Percentiles rank a stretch among this genome's conserved stretches.
Evolutionary conservation across 2,797 vertebrate species (phyloP).

Genomic region (Cercopithecus mitis): DNA sequence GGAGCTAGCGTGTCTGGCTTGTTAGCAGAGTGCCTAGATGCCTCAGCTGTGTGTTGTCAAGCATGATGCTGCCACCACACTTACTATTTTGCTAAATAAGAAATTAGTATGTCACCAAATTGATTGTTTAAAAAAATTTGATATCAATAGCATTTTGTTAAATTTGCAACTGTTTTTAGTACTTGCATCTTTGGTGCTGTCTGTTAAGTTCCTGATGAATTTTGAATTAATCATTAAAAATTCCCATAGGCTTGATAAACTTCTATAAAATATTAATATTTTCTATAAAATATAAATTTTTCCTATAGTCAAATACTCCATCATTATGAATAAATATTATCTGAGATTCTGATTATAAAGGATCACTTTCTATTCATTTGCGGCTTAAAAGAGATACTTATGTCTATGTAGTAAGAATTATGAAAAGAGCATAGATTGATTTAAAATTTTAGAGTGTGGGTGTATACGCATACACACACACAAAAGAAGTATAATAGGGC

Average conservation of each 20-base stretch:
- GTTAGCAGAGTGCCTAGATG: conserved; percentile 74
- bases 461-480: background rate
- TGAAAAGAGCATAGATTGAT: conserved; percentile 46
- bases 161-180: conserved; percentile 65
- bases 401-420: conserved; percentile 56
- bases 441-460: background rate
- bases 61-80: conserved; percentile 8
- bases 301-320: background rate
- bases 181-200: conserved; percentile 54
- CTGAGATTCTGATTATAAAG: background rate
- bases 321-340: conserved; percentile 34
- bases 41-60: conserved; percentile 67
- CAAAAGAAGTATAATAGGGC: background rate
- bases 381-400: conserved; percentile 22
- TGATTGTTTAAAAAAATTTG: conserved; percentile 80
- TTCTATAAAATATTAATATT: background rate
- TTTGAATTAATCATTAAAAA: conserved; percentile 49
- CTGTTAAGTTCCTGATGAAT: conserved; percentile 63
- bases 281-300: conserved; percentile 9
- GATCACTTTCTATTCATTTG: conserved; percentile 25
- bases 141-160: conserved; percentile 85
- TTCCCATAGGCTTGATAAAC: background rate
- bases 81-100: conserved; percentile 76
- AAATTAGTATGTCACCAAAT: conserved; percentile 62
- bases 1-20: conserved; percentile 74